Base-by-base conservation (phyloP, 1,140 invertebrate species). In the Bombus superbus region DNA sequence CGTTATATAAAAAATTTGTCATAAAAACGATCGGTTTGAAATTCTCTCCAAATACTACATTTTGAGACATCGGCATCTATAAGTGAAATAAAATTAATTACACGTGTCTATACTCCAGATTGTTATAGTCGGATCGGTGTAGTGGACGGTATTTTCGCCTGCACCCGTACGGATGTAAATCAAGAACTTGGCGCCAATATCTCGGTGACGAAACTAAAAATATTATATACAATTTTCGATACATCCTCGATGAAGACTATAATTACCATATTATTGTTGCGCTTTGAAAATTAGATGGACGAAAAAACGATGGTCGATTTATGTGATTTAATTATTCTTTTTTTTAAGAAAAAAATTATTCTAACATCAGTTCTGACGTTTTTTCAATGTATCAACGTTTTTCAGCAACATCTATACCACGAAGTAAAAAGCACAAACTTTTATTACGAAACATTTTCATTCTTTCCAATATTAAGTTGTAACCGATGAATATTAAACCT, bases 141-240 rank as follows among this genome's bases (percentile, higher is more conserved):
- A 75, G 62, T 85, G 89, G 89, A 89, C 88, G 89, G 89, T 90
- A 87, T 78, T 81, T 80, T 87, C 77, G 68, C 84, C 73, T 81
- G 88, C 62, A 47, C 64, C 73, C 38, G 75, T 47, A 62, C 44
- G 8, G 32, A 64, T 74, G 57, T 66, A 72, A 38, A 40, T 83
- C 25, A 42, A 76, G 35, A 82, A 83, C 22, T 62, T 74, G 38
- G 38, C 25, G 78, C 69, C 57, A 85, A 75, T 74, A 57, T 57
- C 38, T 81, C 78, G 32, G 57, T 74, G 57, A 40, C 42, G 40
- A 53, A 62, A 40, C 25, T 66, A 40, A 71, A n/a, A 40, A 64
- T 75, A 66, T 69, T 75, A 35, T 59, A 15, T 35, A 59, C 40
- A 53, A 79, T n/a, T 28, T 28, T n/a, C 28, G 28, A 11, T 28